Conservation (phyloP, 2,113 vertebrate genomes). For the Melanerpes aurifrons region DNA sequence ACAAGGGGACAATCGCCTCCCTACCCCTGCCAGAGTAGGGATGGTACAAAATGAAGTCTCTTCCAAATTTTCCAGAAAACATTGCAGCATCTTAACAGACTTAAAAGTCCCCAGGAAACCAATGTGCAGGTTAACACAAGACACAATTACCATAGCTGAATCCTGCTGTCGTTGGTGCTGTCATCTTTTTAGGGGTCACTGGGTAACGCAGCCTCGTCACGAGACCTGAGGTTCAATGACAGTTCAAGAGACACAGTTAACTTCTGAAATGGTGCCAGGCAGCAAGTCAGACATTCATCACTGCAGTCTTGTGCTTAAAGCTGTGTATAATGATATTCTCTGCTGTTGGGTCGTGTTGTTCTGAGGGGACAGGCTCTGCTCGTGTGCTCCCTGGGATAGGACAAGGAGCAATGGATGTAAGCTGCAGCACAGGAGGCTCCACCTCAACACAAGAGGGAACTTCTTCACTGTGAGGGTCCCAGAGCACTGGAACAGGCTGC, state of each 20-base stretch:
- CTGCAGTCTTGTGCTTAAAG: not conserved
- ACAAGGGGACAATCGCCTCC: no score
- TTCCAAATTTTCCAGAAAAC: not conserved
- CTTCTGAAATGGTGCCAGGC: not conserved
- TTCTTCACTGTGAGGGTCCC: no score
- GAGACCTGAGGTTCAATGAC: constrained; percentile 79
- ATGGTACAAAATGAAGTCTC: not conserved
- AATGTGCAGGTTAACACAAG: not conserved
- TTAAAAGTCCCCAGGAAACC: not conserved
- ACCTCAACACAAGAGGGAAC: no score
- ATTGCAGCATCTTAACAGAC: not conserved
- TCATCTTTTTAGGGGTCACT: constrained; percentile 81
- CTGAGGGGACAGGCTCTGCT: no score
- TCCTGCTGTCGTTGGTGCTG: constrained; percentile 88
- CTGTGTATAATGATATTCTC: not conserved
- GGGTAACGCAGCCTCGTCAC: constrained; percentile 90
- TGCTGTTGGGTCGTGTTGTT: not conserved
- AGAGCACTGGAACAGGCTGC: no score
- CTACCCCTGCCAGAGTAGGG: no score
- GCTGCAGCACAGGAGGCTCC: no score
- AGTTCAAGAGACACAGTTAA: not conserved
- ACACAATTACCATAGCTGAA: constrained; percentile 91
- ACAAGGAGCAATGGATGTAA: no score
- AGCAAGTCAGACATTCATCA: not conserved
- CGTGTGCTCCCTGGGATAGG: no score